Base-by-base conservation (phyloP, 2,888 invertebrate genomes). In the Ennomos quercinarius region DNA sequence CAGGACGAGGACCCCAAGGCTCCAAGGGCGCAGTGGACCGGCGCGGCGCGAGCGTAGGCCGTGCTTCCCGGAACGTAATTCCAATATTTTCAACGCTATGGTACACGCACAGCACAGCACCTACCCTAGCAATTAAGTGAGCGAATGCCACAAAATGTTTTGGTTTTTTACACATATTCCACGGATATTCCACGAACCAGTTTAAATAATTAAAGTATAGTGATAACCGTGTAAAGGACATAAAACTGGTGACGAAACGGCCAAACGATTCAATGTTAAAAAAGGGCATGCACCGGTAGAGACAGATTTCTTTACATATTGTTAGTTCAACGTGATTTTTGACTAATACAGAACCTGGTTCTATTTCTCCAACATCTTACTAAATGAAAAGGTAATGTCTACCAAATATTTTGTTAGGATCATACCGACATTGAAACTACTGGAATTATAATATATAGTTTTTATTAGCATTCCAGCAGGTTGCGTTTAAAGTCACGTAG, bases 11-110 rank as follows among this genome's bases (percentile, higher is more conserved):
- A 37, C 37, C 46, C 48, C 38, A 13, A 17, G n/a, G 66, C 76
- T 12, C 44, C 27, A 42, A 34, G 67, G 77, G 69, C 55, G 63
- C 74, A 69, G 63, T 68, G 71, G 67, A 71, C 73, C 80, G 77
- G 57, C 67, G 63, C 67, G 71, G 67, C 71, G 73, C 80, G 77
- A 57, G 67, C 65, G 69, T 72, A 79, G 75, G 71, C 73, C 74
- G 70, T 72, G 76, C 53, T 85, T 85, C 82, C 86, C 76, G 86
- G 84, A 84, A 83, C 77, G 74, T 71, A 57, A 72, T 79, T 77
- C 73, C 77, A 74, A 71, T 68, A n/a, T 10, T 17, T 27, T 27
- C 0, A 27, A 27, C 6, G 10, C 41, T n/a, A 17, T 8, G 17
- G 71, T 65, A 71, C 72, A 77, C 73, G 71, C 73, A 17, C 17